Evolutionary conservation across 2,888 invertebrate genomes (phyloP), one percentile per base, ranked within the genome.

Genomic region (Xestobium rufovillosum): DNA sequence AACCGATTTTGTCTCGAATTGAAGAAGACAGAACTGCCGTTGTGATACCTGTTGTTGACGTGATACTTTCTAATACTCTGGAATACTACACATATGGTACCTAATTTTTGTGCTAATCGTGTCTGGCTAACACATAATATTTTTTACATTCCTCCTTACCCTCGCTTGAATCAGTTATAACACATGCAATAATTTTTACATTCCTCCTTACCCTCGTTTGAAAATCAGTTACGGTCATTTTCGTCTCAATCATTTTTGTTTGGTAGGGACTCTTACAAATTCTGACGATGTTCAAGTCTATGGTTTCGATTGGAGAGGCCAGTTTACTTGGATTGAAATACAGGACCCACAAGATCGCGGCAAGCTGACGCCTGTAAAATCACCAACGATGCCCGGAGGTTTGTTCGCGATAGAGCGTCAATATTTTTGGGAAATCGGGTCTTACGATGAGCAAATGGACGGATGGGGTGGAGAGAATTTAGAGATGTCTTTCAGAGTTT

Each of bases 371-470:
- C 82, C 85, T 0, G 80, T 83, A 0, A 78, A 78, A 72, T 78
- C 92, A 0, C 96, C 97, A 0, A 97, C 96, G 1, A 97, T 96
- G 96, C 95, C 96, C n/a, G 96, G 97, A 1, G 97, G 96, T 0
- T 65, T 97, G 40, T 92, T 97, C 68, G 97, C 95, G 0, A 92
- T 94, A 34, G 82, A 89, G 51, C 74, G 90, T 34, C 76, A 83
- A 34, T 97, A 90, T 68, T 97, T 94, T 69, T 97, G 94, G 87
- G 86, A 95, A n/a, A n/a, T n/a, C n/a, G n/a, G n/a, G n/a, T n/a
- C n/a, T n/a, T n/a, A n/a, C n/a, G n/a, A n/a, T n/a, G n/a, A n/a
- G n/a, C n/a, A n/a, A n/a, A n/a, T n/a, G n/a, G n/a, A n/a, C n/a
- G n/a, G n/a, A n/a, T n/a, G 92, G 92, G 94, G 94, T 27, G 94